Evolutionary conservation across 2,113 vertebrate species (phyloP).

Genomic region (Lepisosteus osseus): DNA sequence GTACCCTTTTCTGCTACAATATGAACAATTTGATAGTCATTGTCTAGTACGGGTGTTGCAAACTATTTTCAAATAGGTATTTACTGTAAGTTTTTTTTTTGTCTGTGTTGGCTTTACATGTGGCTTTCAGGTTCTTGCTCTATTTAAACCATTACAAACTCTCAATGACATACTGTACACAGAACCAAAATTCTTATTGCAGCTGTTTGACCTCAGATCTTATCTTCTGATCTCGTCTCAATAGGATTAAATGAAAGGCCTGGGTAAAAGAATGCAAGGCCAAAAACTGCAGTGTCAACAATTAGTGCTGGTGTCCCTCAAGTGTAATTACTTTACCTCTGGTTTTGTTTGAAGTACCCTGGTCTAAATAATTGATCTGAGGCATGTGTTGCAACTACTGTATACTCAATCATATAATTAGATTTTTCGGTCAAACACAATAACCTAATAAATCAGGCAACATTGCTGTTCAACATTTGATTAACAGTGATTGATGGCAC

Average conservation of each 20-base stretch:
- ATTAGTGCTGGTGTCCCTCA: neutral
- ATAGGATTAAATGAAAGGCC: neutral
- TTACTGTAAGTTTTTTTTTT: too few species aligned
- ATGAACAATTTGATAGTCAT: too few species aligned
- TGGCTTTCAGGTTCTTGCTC: too few species aligned
- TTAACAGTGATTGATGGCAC: slow-evolving; percentile 60
- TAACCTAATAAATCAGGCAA: slow-evolving; percentile 60
- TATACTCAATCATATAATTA: slow-evolving; percentile 64
- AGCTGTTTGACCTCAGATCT: too few species aligned
- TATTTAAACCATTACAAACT: too few species aligned
- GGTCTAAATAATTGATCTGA: slow-evolving; percentile 58
- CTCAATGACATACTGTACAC: too few species aligned
- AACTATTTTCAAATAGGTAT: too few species aligned
- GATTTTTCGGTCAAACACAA: slow-evolving; percentile 67
- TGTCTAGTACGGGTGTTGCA: too few species aligned
- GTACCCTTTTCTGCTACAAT: too few species aligned
- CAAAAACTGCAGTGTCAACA: neutral
- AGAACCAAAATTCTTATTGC: too few species aligned
- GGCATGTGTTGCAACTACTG: slow-evolving; percentile 41
- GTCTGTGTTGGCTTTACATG: too few species aligned
- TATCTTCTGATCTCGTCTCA: too few species aligned
- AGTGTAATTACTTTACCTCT: neutral
- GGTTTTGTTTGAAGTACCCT: slow-evolving; percentile 12
- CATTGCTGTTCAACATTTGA: slow-evolving; percentile 51
- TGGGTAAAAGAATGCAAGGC: neutral